Percentiles rank a stretch among this genome's conserved stretches.
Conservation (phyloP, 2,113 vertebrate genomes). For the Engraulis encrasicolus region DNA sequence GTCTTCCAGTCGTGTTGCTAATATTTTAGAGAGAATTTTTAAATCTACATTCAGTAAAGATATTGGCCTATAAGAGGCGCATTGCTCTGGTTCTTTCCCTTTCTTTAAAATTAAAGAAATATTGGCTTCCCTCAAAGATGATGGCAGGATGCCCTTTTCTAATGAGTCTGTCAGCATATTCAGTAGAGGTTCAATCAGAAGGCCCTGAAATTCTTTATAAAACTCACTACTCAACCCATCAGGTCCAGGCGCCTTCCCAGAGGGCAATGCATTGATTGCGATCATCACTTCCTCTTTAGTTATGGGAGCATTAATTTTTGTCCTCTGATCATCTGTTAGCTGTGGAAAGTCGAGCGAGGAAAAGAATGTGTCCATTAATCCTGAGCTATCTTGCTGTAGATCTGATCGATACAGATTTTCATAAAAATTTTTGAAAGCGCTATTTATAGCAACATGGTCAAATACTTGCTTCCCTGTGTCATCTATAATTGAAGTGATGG, state of each 20-base stretch:
- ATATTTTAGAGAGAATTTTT: slow-evolving; percentile 29
- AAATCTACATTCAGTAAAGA: slow-evolving; percentile 2
- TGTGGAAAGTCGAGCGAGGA: neutral
- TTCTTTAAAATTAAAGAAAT: slow-evolving; percentile 22
- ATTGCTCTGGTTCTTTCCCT: neutral
- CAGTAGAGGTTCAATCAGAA: slow-evolving; percentile 2
- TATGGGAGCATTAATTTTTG: neutral
- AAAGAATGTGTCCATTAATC: slow-evolving; percentile 8
- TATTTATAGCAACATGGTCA: slow-evolving; percentile 30
- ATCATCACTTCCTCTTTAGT: slow-evolving; percentile 14
- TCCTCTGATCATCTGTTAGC: neutral
- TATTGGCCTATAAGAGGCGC: slow-evolving; percentile 23
- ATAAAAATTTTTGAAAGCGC: slow-evolving; percentile 17
- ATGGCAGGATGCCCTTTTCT: slow-evolving; percentile 20
- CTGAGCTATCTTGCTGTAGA: slow-evolving; percentile 2
- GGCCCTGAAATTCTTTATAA: neutral
- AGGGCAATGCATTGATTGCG: neutral
- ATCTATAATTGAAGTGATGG: slow-evolving; percentile 26
- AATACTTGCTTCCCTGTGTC: neutral
- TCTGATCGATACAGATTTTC: slow-evolving; percentile 19
- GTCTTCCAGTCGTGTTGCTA: neutral
- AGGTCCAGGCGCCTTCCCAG: slow-evolving; percentile 16
- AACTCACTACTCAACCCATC: slow-evolving; percentile 3
- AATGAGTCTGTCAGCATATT: slow-evolving; percentile 22
- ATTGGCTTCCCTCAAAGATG: slow-evolving; percentile 17